phyloP scores from a whole-genome alignment of 2,113 vertebrate genomes.

The Nothoprocta pentlandii region DNA sequence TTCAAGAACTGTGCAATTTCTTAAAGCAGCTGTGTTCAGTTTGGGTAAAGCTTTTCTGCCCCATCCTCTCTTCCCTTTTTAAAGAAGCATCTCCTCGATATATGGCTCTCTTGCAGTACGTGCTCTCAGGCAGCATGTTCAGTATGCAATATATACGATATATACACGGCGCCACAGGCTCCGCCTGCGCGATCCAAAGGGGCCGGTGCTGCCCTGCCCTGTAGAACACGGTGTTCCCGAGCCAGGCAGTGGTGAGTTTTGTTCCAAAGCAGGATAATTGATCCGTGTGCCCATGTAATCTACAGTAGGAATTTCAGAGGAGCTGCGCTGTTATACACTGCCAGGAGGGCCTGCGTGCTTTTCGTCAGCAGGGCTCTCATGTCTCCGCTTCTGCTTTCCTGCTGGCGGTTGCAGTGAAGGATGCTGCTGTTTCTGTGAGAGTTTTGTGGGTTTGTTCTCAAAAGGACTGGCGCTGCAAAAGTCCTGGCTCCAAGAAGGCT shows the following conservation, averaged over 20 bases:
- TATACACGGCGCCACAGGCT: too few relatives aligned
- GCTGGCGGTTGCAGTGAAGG: not conserved
- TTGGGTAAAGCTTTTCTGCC: not conserved
- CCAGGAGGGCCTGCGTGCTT: not conserved
- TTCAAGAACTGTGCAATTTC: not conserved
- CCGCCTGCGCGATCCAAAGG: not conserved
- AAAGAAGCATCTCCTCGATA: not conserved
- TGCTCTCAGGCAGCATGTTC: not conserved
- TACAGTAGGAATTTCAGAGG: not conserved
- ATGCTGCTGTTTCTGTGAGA: not conserved
- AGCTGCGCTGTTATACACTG: not conserved
- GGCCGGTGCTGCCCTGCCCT: not conserved
- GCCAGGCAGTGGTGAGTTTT: not conserved
- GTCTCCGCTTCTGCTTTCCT: not conserved
- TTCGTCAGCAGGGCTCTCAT: not conserved
- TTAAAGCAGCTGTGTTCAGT: not conserved
- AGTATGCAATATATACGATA: too few relatives aligned
- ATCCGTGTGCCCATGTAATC: not conserved
- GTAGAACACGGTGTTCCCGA: not conserved
- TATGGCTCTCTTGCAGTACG: not conserved
- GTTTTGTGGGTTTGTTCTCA: not conserved
- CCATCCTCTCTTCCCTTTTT: not conserved
- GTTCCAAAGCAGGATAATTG: not conserved
- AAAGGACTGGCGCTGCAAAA: too few relatives aligned
- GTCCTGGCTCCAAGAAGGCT: not conserved